Conservation (phyloP, 2,888 invertebrate genomes). For the Ditula angustiorana region DNA sequence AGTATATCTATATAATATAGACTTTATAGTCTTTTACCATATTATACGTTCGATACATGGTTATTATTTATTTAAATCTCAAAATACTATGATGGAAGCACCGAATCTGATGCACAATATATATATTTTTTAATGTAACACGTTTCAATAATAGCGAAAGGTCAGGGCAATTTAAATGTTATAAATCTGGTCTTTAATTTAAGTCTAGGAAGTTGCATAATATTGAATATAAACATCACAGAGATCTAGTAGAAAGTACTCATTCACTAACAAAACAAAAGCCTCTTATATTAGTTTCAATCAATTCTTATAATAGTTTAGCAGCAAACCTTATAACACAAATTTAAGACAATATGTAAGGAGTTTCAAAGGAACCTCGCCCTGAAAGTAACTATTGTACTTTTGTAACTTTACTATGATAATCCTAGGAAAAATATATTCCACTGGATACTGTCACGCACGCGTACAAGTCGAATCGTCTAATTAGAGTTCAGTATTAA, state of each 20-base stretch:
- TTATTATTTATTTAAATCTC: constrained; percentile 13
- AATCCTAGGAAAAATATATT: neutral
- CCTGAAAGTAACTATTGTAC: constrained; percentile 8
- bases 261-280: constrained; percentile 40
- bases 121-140: neutral
- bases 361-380: constrained; percentile 5
- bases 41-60: constrained; percentile 14
- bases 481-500: neutral
- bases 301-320: constrained; percentile 39
- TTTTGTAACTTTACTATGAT: constrained; percentile 1
- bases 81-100: constrained; percentile 29
- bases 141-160: neutral
- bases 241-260: constrained; percentile 44
- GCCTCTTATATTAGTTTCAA: constrained; percentile 39
- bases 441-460: neutral
- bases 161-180: constrained; percentile 16
- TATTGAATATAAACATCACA: constrained; percentile 40
- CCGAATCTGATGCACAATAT: constrained; percentile 28
- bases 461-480: neutral
- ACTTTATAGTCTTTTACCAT: constrained; percentile 8
- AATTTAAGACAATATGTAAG: constrained; percentile 25
- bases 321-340: constrained; percentile 35
- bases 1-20: constrained; percentile 21
- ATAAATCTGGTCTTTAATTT: constrained; percentile 25
- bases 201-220: constrained; percentile 11